These are phyloP conservation scores for Heterotilapia buettikoferi DNA, from an alignment of 2,113 vertebrate genomes.

Conservation along the genomic window DNA sequence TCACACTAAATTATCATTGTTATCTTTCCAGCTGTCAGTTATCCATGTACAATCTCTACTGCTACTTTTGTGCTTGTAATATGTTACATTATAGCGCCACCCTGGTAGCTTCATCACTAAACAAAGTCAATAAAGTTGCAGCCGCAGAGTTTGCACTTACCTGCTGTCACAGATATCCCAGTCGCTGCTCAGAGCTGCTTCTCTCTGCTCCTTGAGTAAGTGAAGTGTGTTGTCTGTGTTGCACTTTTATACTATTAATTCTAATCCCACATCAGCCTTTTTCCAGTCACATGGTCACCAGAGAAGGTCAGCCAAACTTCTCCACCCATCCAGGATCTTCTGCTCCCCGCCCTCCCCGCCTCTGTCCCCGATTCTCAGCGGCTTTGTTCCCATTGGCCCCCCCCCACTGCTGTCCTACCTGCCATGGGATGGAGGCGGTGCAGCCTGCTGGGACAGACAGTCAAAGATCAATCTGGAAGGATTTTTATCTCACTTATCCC, in stretches of 20 bases:
- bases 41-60: not conserved
- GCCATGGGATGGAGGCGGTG: not conserved
- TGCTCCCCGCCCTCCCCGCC: not conserved
- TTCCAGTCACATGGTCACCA: slow-evolving; percentile 42
- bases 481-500: slow-evolving; percentile 39
- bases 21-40: not conserved
- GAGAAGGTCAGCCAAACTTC: slow-evolving; percentile 25
- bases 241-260: slow-evolving; percentile 55
- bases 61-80: not conserved
- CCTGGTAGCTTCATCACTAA: not conserved
- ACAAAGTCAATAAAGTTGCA: not conserved
- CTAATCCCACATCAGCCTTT: slow-evolving; percentile 55
- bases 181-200: slow-evolving; percentile 3
- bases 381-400: not conserved
- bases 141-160: slow-evolving; percentile 41
- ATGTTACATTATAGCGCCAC: not conserved
- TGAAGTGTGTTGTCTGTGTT: not conserved
- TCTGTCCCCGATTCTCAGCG: not conserved
- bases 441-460: not conserved
- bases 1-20: not conserved
- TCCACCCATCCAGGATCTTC: not conserved
- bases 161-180: slow-evolving; percentile 49
- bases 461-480: slow-evolving; percentile 48
- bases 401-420: not conserved
- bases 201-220: not conserved